Evolutionary conservation across 1,140 invertebrate species (phyloP).

Genomic region (Orius insidiosus): DNA sequence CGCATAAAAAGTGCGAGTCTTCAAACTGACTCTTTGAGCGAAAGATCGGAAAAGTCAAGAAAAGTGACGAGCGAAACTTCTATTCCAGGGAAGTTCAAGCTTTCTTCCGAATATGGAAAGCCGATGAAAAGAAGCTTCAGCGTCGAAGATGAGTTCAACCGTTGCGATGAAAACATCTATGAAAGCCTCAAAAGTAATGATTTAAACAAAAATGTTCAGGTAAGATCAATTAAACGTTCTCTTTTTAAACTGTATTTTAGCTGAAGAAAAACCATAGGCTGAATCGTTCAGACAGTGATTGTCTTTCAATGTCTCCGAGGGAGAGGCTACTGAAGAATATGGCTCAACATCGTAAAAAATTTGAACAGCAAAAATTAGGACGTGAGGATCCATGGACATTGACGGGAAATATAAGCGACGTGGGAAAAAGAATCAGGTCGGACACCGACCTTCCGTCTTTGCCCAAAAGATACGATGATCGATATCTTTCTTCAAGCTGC

Average conservation of each 20-base stretch:
- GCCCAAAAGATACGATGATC: background rate
- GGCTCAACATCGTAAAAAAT: no score
- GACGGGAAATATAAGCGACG: no score
- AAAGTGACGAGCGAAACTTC: conserved; percentile 18
- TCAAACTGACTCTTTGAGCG: no score
- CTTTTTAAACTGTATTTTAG: background rate
- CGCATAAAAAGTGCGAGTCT: no score
- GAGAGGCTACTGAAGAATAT: conserved; percentile 4
- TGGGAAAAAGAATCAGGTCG: no score
- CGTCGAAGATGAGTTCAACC: conserved; percentile 12
- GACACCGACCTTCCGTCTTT: no score
- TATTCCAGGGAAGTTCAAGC: conserved; percentile 14
- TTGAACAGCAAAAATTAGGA: no score
- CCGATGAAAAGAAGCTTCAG: conserved; percentile 7
- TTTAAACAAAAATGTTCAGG: background rate
- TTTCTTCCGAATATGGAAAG: conserved; percentile 1
- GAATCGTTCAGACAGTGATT: conserved; percentile 14
- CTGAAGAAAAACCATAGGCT: conserved; percentile 1
- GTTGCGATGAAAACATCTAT: conserved; percentile 12
- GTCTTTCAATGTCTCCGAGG: conserved; percentile 3
- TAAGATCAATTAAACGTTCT: background rate
- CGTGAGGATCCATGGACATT: no score
- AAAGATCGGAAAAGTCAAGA: conserved; percentile 9
- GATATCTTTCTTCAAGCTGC: conserved; percentile 1
- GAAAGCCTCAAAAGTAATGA: conserved; percentile 10